Evolutionary conservation across 2,113 vertebrate genomes (phyloP), one percentile per base, ranked within the genome.

Genomic region (Gallinago jamesoni): DNA sequence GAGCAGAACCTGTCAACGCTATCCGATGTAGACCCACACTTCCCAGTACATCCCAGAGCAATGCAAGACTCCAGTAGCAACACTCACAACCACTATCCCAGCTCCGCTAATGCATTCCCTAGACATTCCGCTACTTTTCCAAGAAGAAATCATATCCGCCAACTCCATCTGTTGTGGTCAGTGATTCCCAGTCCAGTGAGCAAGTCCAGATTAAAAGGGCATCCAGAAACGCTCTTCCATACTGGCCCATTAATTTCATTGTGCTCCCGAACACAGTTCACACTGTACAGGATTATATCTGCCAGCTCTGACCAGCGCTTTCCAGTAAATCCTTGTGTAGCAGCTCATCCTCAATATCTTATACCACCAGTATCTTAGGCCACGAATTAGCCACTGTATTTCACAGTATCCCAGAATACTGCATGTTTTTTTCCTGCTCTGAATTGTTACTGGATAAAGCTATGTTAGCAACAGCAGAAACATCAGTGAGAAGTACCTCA

Each of bases 201-300:
- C 43, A 87, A 91, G 77, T 87, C 62, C 62, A 75, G 47, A 84
- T 72, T 64, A 79, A 94, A 96, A 91, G 53, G 43, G 56, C 56
- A 89, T 82, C 64, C 73, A 94, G 84, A 92, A 95, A 92, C 56
- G 41, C 62, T 84, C 39, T 84, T 89, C 60, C 39, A 57, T 89
- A 52, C 48, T 78, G 57, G 24, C 66, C 70, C 22, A 70, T 75
- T 85, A 82, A 78, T 88, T 88, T 31, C 20, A 39, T 24, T 94
- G 47, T 81, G 43, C 14, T 87, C 77, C 66, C 52, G 56, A 87
- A 68, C 64, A 57, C 19, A 63, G 3, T 41, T 89, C 5, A 39
- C 39, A 39, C 0, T 28, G 27, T 68, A 25, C 47, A 60, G 53
- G 48, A 70, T 66, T 81, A 0, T 57, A 78, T 81, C 56, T 95